Base-by-base conservation (phyloP, 2,888 invertebrate species). In the Lysandra bellargus region DNA sequence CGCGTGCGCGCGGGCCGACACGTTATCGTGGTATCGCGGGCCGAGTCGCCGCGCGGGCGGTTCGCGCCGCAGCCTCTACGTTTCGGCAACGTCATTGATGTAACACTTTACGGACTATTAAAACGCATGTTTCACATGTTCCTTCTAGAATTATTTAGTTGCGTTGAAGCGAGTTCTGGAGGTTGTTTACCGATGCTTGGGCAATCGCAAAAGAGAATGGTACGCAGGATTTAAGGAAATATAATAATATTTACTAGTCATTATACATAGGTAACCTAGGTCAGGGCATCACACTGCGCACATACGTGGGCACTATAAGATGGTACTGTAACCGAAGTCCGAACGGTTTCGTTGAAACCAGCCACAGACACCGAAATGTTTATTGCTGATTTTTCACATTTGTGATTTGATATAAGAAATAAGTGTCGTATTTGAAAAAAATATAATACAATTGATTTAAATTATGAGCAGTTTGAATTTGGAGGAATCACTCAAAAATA, bases 1-100 rank as follows among this genome's bases (percentile, higher is more conserved):
- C 83, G 85, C 84, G 87, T 88, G 86, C 85, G 87, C 89, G 87
- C 88, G 86, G 53, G 7, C 79, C 23, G 17, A 76, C 53, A 30
- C 53, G 53, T 76, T 76, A 76, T 69, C 78, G 78, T 30, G 17
- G 69, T 69, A 17, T 69, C 69, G 69, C 33, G 23, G 9, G 23
- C 64, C 69, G 37, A 64, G 64, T 30, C 57, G 57, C 57, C 17
- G 57, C 17, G 57, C 57, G 57, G 57, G 12, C 30, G 14, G 33
- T 14, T 17, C 30, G 49, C 23, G 30, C 69, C 14, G 17, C 37
- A 69, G 69, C 69, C 33, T 69, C 69, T n/a, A 78, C 78, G 76
- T 76, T 57, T 53, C 76, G 53, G 7, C 76, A 57, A 76, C 76
- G 76, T 57, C 76, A 76, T 76, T 57, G 53, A 76, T 57, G 76